phyloP scores from a whole-genome alignment of 2,113 vertebrate genomes.

The Solea solea region DNA sequence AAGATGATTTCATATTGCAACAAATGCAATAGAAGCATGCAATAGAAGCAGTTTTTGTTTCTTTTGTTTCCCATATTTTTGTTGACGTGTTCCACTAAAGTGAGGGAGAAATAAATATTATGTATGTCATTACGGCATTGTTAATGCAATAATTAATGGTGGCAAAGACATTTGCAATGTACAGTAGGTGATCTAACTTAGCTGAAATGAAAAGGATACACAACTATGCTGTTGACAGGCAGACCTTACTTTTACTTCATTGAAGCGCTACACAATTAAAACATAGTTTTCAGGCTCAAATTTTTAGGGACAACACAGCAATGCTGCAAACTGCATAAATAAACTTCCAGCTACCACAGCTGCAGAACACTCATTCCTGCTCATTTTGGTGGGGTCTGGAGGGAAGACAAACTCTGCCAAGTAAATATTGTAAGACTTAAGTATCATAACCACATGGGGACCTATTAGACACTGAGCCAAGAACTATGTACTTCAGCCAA shows the following conservation, averaged over 20 bases:
- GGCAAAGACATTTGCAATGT: too few species aligned
- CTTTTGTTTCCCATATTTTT: too few species aligned
- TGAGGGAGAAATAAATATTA: too few species aligned
- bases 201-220: too few species aligned
- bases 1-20: too few species aligned
- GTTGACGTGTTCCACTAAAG: too few species aligned
- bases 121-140: too few species aligned
- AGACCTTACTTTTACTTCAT: background rate
- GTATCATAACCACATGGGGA: conserved; percentile 57
- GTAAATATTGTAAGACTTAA: conserved; percentile 55
- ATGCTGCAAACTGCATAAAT: conserved; percentile 1
- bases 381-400: conserved; percentile 22
- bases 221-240: conserved; percentile 17
- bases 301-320: background rate
- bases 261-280: background rate
- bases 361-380: background rate
- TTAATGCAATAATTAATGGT: too few species aligned
- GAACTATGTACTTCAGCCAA: conserved; percentile 32
- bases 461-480: conserved; percentile 47
- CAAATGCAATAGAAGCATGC: too few species aligned
- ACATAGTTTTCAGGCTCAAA: background rate
- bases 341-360: background rate
- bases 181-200: too few species aligned
- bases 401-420: conserved; percentile 22
- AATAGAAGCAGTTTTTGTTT: too few species aligned